A percentile compares a stretch with the other conserved stretches of the same genome.
Conservation (phyloP, 2,888 invertebrate species). For the Brenthis ino region DNA sequence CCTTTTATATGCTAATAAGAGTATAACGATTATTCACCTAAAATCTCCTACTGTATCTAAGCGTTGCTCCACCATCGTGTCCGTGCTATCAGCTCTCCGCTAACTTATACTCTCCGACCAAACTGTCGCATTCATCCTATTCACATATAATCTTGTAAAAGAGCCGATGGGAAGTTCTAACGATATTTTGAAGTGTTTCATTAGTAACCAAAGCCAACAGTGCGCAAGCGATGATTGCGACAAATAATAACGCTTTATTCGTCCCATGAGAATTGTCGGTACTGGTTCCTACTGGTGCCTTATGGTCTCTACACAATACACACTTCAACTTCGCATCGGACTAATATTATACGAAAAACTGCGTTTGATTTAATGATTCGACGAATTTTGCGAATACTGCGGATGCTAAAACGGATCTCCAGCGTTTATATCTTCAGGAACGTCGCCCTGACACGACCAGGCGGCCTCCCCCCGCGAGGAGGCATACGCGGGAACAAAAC, state of each 20-base stretch:
- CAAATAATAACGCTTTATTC: no score
- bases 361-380: no score
- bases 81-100: not conserved
- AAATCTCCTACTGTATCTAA: slow-evolving; percentile 1
- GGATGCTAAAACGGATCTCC: no score
- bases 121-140: no score
- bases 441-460: not conserved
- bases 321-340: no score
- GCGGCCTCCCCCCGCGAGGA: not conserved
- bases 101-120: not conserved
- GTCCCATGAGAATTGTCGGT: slow-evolving; percentile 15
- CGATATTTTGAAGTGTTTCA: not conserved
- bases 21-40: slow-evolving; percentile 13
- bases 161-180: not conserved
- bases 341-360: no score
- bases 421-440: no score
- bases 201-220: no score
- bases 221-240: no score
- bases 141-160: not conserved
- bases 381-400: no score
- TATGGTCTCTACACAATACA: no score
- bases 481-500: slow-evolving; percentile 9
- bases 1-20: not conserved
- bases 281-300: slow-evolving; percentile 2
- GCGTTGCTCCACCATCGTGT: not conserved